Base-by-base conservation (phyloP, 2,888 invertebrate species). In the Callinectes sapidus region DNA sequence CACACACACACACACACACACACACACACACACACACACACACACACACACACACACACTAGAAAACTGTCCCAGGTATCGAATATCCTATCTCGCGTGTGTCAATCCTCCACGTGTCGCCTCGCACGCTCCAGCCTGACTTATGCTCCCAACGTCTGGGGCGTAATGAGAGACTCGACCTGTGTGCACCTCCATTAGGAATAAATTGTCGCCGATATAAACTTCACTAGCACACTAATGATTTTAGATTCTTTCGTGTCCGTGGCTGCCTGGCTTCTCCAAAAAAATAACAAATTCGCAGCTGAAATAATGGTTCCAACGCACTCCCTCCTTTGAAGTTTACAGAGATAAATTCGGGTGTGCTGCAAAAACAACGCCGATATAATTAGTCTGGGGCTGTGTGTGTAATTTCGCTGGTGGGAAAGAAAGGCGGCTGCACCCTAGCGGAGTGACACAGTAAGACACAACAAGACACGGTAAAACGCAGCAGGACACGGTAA, bases 151-250 rank as follows among this genome's bases (percentile, higher is more conserved):
- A 77, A 10, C 18, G 71, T 77, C 71, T 28, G 81, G 14, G 5
- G 81, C 35, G 81, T 81, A 81, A 81, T 81, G 81, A 81, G 81
- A 81, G 81, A 81, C 81, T 10, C 35, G 81, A 35, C 81, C 35
- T 2, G n/a, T 32, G 81, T 35, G 81, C 81, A 81, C 81, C 81
- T 23, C 32, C 81, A 81, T 81, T 81, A 81, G 35, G 81, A 81
- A 81, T 81, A 81, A 81, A 81, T 81, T 81, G 81, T 81, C 81
- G 81, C 81, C 16, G 81, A 81, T 81, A 81, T 81, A 81, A 81
- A 81, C 81, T 81, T 81, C 81, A 35, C 81, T 16, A 14, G 16
- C 81, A 35, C 81, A 81, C 81, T 81, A 81, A 81, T 81, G 81
- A 81, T 81, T 81, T 81, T 81, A 81, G 32, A 81, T 81, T 81